Evolutionary conservation across 2,888 invertebrate species (phyloP), one percentile per base, ranked within the genome.

Genomic region (Drosophila cracens): DNA sequence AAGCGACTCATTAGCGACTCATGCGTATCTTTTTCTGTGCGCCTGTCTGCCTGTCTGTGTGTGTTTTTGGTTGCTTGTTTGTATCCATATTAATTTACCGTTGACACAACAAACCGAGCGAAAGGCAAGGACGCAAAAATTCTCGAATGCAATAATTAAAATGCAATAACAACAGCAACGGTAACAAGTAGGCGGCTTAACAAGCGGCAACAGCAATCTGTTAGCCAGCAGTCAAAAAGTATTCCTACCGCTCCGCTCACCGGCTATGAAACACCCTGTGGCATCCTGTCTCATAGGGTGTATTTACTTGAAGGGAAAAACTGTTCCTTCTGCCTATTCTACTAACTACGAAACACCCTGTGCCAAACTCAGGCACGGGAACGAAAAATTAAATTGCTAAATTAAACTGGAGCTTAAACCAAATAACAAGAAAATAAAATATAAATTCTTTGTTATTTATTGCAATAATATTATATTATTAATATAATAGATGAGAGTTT

Each of bases 111-210:
- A 68, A 61, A 46, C 34, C 56, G 52, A 59, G 51, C 31, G 57
- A 38, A 31, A 29, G 63, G 46, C 16, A 68, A 49, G 58, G 8
- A 31, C 48, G 53, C 53, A 74, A 27, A 48, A 51, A 53, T 64
- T 65, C 40, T 43, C 52, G 78, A 71, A 73, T 86, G 74, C 76
- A 67, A 64, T 76, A 86, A 86, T 83, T 70, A 76, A 76, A 79
- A 61, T 64, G 70, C 65, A 70, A 56, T 64, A 78, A 56, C 69
- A 70, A 65, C 10, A 67, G 38, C 59, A 66, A 56, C 33, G 11
- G 2, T 4, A 62, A 59, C 11, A 36, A 36, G 27, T 38, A 49
- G 38, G 31, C 4, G 54, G 64, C 38, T 63, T 27, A 48, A 54
- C 16, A 27, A 27, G 46, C 21, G 10, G 38, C 60, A 53, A 38